Evolutionary conservation across 2,888 invertebrate genomes (phyloP).

Genomic region (Parasteatoda lunata): DNA sequence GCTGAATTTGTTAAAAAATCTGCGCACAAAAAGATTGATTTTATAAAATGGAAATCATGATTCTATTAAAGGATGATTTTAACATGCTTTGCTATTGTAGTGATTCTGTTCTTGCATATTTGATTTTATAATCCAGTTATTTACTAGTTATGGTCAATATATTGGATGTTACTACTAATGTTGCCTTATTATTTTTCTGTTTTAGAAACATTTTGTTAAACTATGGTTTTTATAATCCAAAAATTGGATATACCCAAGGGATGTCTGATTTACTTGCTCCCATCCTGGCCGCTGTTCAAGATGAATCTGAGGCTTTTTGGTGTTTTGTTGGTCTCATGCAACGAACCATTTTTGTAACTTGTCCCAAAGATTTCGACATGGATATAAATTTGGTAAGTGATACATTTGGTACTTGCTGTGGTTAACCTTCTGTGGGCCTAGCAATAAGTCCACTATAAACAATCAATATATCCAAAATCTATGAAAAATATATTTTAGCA

Average conservation of each 20-base stretch:
- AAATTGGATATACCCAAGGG: constrained; percentile 86
- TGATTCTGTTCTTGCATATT: not conserved
- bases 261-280: constrained; percentile 98
- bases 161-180: no score
- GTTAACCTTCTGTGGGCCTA: no score
- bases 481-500: no score
- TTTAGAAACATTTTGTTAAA: constrained; percentile 88
- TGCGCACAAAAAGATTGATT: no score
- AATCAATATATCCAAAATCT: no score
- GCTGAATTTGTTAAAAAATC: no score
- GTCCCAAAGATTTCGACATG: constrained; percentile 95
- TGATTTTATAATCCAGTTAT: not conserved
- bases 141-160: no score
- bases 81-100: constrained; percentile 30
- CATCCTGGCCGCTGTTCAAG: constrained; percentile 88
- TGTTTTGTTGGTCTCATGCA: constrained; percentile 98
- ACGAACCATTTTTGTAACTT: constrained; percentile 91
- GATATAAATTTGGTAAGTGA: constrained; percentile 86
- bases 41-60: no score
- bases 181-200: constrained; percentile 25
- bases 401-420: no score
- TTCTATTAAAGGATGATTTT: not conserved
- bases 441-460: no score
- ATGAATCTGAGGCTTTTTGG: constrained; percentile 99
- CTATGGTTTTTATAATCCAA: constrained; percentile 89